These are phyloP conservation scores for Drosophila navojoa DNA, from an alignment of 1,140 invertebrate genomes.

Conservation along the genomic window DNA sequence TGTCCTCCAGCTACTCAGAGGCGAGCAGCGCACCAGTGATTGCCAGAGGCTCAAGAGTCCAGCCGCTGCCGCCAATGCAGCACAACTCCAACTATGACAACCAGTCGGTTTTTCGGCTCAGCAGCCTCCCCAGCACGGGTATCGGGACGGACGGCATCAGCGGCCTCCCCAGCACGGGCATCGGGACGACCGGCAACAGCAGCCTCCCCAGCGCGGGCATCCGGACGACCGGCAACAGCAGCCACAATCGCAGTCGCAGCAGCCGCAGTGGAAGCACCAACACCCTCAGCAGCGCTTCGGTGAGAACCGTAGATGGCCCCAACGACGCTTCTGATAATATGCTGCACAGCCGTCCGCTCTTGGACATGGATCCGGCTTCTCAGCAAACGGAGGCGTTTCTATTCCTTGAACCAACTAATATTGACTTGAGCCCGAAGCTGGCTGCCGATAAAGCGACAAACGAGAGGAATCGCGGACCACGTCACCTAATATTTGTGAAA, in stretches of 20 bases:
- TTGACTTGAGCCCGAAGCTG: not conserved
- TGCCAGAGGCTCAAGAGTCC: not conserved
- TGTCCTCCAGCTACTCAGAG: not conserved
- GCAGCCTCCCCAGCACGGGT: slow-evolving; percentile 43
- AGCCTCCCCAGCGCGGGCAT: slow-evolving; percentile 41
- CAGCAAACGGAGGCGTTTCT: not conserved
- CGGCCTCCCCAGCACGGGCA: slow-evolving; percentile 24
- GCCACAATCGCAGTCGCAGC: slow-evolving; percentile 13
- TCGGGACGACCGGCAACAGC: slow-evolving; percentile 28
- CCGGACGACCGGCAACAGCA: slow-evolving; percentile 19
- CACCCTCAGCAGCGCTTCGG: not conserved
- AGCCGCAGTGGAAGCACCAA: too few relatives aligned
- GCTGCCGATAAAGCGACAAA: not conserved
- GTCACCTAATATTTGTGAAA: slow-evolving; percentile 9
- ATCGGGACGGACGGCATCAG: slow-evolving; percentile 24
- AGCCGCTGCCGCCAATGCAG: not conserved
- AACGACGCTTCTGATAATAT: not conserved
- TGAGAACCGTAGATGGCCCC: slow-evolving; percentile 10
- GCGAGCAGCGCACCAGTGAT: not conserved
- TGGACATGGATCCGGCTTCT: slow-evolving; percentile 47
- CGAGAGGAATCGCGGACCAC: not conserved
- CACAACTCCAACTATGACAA: not conserved
- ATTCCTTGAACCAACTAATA: not conserved
- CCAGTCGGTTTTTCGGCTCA: slow-evolving; percentile 59
- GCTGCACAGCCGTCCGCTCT: slow-evolving; percentile 12